These are phyloP conservation scores for Pseudomyrmex flavicornis DNA, from an alignment of 1,140 invertebrate genomes.

Conservation along the genomic window DNA sequence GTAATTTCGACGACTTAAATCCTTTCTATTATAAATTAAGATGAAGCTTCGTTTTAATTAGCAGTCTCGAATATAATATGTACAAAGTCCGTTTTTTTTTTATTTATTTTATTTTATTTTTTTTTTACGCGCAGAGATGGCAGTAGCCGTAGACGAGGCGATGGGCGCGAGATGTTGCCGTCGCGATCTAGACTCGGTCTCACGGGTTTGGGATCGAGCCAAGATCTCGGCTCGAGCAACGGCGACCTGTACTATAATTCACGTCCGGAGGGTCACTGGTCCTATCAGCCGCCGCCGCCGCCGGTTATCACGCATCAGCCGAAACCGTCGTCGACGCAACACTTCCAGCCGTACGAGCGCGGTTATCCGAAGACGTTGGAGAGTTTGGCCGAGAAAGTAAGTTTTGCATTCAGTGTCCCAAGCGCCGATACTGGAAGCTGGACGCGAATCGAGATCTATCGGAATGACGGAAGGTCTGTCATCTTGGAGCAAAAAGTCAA, in stretches of 20 bases:
- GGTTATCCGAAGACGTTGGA: conserved; percentile 96
- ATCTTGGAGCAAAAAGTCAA: not conserved
- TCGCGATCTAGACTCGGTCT: conserved; percentile 90
- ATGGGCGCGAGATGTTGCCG: conserved; percentile 90
- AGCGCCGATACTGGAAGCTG: conserved; percentile 29
- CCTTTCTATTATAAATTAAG: not conserved
- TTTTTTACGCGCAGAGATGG: conserved; percentile 78
- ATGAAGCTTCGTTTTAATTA: not conserved
- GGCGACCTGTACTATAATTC: conserved; percentile 94
- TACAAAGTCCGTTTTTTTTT: not conserved
- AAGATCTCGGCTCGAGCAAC: conserved; percentile 86
- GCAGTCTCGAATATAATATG: not conserved
- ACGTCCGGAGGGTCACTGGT: conserved; percentile 85
- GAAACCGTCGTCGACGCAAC: conserved; percentile 90
- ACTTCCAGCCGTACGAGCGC: conserved; percentile 92
- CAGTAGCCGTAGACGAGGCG: conserved; percentile 85
- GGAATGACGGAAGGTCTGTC: not conserved
- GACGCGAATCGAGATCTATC: conserved; percentile 61
- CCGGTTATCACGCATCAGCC: conserved; percentile 96
- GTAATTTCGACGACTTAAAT: not conserved
- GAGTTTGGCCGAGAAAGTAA: conserved; percentile 94
- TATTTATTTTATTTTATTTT: no score
- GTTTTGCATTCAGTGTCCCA: conserved; percentile 34
- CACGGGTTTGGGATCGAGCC: conserved; percentile 86
- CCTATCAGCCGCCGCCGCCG: conserved; percentile 90